Evolutionary conservation across 2,113 vertebrate species (phyloP), one percentile per base, ranked within the genome.

Genomic region (Asarcornis scutulata): DNA sequence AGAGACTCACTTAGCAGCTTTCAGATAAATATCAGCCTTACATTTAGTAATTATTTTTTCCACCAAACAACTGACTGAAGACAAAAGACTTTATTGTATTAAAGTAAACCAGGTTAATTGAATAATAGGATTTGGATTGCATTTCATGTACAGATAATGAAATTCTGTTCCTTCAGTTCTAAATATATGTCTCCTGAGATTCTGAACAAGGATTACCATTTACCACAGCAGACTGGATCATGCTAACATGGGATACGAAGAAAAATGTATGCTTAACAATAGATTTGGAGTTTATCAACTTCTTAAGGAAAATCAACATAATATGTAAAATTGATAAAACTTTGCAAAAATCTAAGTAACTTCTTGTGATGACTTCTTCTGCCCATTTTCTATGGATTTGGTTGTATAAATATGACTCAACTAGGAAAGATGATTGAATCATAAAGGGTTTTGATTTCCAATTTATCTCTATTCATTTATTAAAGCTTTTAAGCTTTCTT

Each of bases 51-150:
- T 40, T 92, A 17, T 20, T 89, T 83, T 91, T 91, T 89, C 67
- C 50, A 91, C 22, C 64, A 40, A 83, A 89, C 40, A 83, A 50
- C 67, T 68, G 40, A 34, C 72, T 80, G 64, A 83, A 89, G 75
- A 92, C 75, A 96, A 92, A 76, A 94, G 17, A 44, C 31, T 63
- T 36, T 3, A 75, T 38, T 97, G 88, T 93, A 89, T 95, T 91
- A 76, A 88, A 92, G 62, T 36, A 94, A 95, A 50, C 7, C 40
- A 93, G 42, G 86, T 95, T 93, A 97, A 96, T 60, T 79, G 77
- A 89, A 50, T 85, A 81, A 94, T 11, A 90, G 83, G 89, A 95
- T 96, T 95, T 94, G 59, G 91, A 91, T 97, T 93, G 58, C 79
- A 83, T 95, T 95, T 96, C 95, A 68, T 88, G 81, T 63, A 84